Conservation (phyloP, 1,140 invertebrate genomes). For the Steinernema feltiae region DNA sequence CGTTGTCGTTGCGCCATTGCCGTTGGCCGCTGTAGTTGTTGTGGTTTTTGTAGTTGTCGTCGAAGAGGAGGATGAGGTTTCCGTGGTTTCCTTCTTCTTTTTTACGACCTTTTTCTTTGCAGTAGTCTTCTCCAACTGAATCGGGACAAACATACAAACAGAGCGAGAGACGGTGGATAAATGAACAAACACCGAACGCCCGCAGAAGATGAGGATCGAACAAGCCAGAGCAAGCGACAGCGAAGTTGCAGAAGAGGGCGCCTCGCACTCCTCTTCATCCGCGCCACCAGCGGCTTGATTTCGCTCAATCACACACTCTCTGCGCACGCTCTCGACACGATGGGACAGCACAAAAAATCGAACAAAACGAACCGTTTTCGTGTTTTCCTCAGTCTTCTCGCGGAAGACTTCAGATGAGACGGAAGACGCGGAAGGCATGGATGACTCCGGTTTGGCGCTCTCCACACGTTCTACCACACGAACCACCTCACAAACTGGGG, state of each 20-base stretch:
- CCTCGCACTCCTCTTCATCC: neutral
- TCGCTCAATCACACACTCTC: too few species aligned
- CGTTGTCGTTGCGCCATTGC: neutral
- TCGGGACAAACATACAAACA: slow-evolving; percentile 9
- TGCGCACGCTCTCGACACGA: too few species aligned
- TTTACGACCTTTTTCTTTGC: slow-evolving; percentile 32
- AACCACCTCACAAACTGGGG: neutral
- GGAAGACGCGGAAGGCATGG: neutral
- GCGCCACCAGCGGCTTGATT: too few species aligned
- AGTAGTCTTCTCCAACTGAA: slow-evolving; percentile 32
- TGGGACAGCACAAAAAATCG: neutral
- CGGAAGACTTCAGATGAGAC: slow-evolving; percentile 8
- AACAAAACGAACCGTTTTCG: slow-evolving; percentile 4
- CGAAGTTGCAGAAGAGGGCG: neutral
- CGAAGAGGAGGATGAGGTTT: slow-evolving; percentile 18
- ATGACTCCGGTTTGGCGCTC: neutral
- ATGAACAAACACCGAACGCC: neutral
- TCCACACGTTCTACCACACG: neutral
- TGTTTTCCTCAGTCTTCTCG: slow-evolving; percentile 8
- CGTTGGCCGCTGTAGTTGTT: slow-evolving; percentile 1
- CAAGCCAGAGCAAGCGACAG: neutral
- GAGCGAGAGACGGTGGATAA: neutral
- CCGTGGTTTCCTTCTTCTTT: slow-evolving; percentile 27
- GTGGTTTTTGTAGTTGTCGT: neutral
- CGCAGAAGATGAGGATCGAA: neutral